phyloP scores from a whole-genome alignment of 1,140 invertebrate genomes.

The Cydia pomonella region DNA sequence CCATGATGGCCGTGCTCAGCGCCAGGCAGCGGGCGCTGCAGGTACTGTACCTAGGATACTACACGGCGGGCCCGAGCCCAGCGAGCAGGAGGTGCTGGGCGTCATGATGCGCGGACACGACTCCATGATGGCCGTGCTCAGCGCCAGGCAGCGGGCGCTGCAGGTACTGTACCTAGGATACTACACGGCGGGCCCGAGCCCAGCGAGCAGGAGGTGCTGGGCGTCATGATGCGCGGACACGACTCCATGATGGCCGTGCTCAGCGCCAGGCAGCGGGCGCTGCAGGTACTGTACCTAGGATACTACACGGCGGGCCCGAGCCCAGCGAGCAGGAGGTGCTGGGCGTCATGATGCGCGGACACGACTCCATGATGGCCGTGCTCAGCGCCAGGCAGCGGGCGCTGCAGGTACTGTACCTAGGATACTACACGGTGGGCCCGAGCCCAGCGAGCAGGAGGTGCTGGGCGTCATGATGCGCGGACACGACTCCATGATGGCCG shows the following conservation, averaged over 20 bases:
- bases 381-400: conserved; percentile 87
- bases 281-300: conserved; percentile 82
- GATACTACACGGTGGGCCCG: conserved; percentile 55
- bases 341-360: conserved; percentile 88
- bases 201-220: conserved; percentile 90
- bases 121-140: conserved; percentile 90
- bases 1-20: conserved; percentile 89
- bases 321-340: conserved; percentile 91
- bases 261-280: conserved; percentile 85
- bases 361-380: conserved; percentile 91
- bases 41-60: conserved; percentile 66
- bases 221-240: conserved; percentile 89
- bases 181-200: conserved; percentile 78
- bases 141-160: conserved; percentile 86
- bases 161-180: conserved; percentile 80
- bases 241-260: conserved; percentile 91
- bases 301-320: conserved; percentile 68
- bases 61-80: conserved; percentile 81
- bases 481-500: conserved; percentile 91
- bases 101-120: conserved; percentile 90
- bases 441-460: conserved; percentile 90
- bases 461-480: conserved; percentile 88
- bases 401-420: conserved; percentile 82
- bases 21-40: conserved; percentile 88
- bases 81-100: conserved; percentile 89